Evolutionary conservation across 2,113 vertebrate genomes (phyloP).

Genomic region (Bambusicola thoracicus): DNA sequence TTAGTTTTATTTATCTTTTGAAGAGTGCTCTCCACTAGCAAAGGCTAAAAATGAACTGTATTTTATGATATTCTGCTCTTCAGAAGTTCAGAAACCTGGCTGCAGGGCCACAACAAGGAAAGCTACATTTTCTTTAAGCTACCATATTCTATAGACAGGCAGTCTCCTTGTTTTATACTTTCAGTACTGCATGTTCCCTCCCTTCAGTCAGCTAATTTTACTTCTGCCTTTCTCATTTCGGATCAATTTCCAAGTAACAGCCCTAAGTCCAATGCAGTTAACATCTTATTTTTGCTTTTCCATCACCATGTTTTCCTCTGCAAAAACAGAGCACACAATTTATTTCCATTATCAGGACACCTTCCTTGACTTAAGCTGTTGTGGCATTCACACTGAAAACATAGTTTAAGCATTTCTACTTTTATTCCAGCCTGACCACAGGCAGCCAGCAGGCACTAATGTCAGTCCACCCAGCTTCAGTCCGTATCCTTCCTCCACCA

Average conservation of each 20-base stretch:
- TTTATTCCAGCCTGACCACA: background rate
- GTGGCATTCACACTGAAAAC: background rate
- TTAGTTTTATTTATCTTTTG: background rate
- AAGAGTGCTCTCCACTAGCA: background rate
- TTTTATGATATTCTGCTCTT: background rate
- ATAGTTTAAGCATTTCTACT: background rate
- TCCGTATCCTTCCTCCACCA: background rate
- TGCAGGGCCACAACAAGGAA: slow-evolving; percentile 24
- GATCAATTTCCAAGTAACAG: slow-evolving; percentile 16
- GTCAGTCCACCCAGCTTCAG: background rate
- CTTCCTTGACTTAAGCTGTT: background rate
- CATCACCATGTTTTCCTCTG: background rate
- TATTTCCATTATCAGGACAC: slow-evolving; percentile 25
- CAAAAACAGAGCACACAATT: background rate
- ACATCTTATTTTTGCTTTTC: background rate
- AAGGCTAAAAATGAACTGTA: background rate
- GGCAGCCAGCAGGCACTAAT: background rate
- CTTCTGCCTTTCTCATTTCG: slow-evolving; percentile 36
- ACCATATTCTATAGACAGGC: background rate
- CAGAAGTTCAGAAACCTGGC: slow-evolving; percentile 18
- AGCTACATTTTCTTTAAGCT: slow-evolving; percentile 59
- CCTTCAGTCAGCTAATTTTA: slow-evolving; percentile 65
- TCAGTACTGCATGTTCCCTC: background rate
- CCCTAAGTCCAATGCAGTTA: slow-evolving; percentile 31
- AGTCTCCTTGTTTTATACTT: slow-evolving; percentile 39